Base-by-base conservation (phyloP, 2,888 invertebrate species). In the Zeuzera pyrina region DNA sequence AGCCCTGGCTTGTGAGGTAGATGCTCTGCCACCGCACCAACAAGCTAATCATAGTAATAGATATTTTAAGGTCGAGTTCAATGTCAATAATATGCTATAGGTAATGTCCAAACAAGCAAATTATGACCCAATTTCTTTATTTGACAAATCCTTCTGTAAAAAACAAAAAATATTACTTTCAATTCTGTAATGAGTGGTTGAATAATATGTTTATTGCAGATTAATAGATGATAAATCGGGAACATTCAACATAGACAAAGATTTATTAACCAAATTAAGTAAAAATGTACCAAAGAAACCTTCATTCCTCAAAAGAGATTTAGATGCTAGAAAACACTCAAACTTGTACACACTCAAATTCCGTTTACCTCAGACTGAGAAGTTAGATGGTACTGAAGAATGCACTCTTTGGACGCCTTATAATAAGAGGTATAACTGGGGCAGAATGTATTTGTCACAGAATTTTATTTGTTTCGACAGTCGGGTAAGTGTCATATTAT, bases 381-480 rank as follows among this genome's bases (percentile, higher is more conserved):
- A 97, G 67, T 81, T 99, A 36, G 98, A 99, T 73, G 98, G 98
- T 0, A 91, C 92, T 26, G 93, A 94, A 32, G 94, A 94, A 56
- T 95, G 95, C 57, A 90, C 93, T 6, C 77, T 99, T 33, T 95
- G 96, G 92, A 97, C 98, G 1, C 97, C 98, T 0, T 98, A 94
- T 65, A 94, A 96, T 61, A 97, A 97, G 65, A 89, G 89, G 45
- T 91, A 94, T 61, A 92, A 93, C 34, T 88, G 89, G 83, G 98
- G 98, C 10, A 87, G 91, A 44, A 84, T 99, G 53, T 98, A 92
- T 69, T 79, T 99, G 29, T 98, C 98, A 0, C 91, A 93, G 57
- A 96, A 94, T 79, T 99, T 95, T 67, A 87, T 98, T 53, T 98
- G 98, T 69, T 99, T 98, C 66, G 93, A 94, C 59, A 98, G 98